Evolutionary conservation across 1,140 invertebrate genomes (phyloP), one percentile per base, ranked within the genome.

Genomic region (Cherax quadricarinatus): DNA sequence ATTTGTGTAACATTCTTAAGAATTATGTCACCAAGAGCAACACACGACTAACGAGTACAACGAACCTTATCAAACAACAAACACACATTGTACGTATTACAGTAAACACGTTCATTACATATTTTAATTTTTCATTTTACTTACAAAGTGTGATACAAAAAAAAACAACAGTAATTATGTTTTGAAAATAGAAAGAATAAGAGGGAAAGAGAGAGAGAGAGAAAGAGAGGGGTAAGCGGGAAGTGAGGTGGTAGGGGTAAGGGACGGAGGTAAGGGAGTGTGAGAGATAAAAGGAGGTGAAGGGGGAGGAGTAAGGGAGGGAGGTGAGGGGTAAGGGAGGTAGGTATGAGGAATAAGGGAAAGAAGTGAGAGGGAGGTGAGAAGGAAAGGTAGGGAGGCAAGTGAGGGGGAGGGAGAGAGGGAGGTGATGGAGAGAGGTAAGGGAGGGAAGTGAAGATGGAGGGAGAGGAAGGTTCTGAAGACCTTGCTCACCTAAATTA

Each of bases 401-500:
- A 24, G 24, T 14, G 16, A 24, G n/a, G 73, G 73, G 48, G 49
- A 57, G 49, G 51, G 14, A 51, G 49, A 78, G 49, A 87, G 16
- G 48, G 73, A 53, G 73, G n/a, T 21, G 51, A 73, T 49, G 86
- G 75, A 41, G 75, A 80, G 51, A 60, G 75, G 75, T 12, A 57
- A 24, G 48, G 51, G 70, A 48, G 30, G 60, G 30, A 57, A 21
- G 41, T 1, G 73, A 41, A n/a, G 70, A 51, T 6, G 16, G 48
- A 21, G 6, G 3, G 2, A 5, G 10, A 2, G 3, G 86, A 14
- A 18, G 9, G 73, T 18, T 3, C 6, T 57, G 53, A 18, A 49
- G 30, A 16, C 80, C 91, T 78, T 48, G 18, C 80, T 89, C 51
- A 70, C 73, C 86, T 83, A 85, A 89, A 92, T 92, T 88, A 92